Percentiles rank a stretch among this genome's conserved stretches.
These are phyloP conservation scores for Drosophila parvula DNA, from an alignment of 1,140 invertebrate species.

Conservation along the genomic window DNA sequence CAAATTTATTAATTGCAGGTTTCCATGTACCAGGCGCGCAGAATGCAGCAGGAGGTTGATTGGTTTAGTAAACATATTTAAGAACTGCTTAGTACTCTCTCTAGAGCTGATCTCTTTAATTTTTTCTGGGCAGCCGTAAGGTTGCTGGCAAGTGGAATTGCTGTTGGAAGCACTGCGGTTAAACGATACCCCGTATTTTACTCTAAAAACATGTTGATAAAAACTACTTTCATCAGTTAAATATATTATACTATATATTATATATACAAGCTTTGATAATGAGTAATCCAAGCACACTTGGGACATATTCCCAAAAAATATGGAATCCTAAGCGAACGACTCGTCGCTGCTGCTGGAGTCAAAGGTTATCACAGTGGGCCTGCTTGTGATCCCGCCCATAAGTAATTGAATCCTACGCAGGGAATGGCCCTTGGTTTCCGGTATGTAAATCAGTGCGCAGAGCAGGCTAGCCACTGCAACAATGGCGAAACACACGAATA, in stretches of 20 bases:
- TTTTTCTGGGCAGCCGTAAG: too few species aligned
- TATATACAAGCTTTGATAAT: too few species aligned
- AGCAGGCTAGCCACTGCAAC: constrained; percentile 5
- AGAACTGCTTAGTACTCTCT: too few species aligned
- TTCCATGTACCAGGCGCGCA: too few species aligned
- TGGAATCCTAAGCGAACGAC: background rate
- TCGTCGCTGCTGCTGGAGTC: constrained; percentile 18
- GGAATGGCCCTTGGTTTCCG: constrained; percentile 36
- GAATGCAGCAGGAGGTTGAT: too few species aligned
- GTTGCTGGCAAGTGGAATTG: too few species aligned
- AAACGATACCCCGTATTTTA: background rate
- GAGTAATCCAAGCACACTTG: too few species aligned
- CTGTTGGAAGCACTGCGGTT: background rate
- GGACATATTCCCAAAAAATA: too few species aligned
- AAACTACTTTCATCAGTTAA: background rate
- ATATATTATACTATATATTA: background rate
- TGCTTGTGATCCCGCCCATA: constrained; percentile 4
- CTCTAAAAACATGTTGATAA: too few species aligned
- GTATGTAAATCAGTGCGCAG: constrained; percentile 15
- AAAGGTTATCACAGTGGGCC: background rate
- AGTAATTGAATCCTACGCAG: background rate
- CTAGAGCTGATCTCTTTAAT: too few species aligned
- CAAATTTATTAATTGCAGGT: too few species aligned
- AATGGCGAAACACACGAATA: constrained; percentile 28
- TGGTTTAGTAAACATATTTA: too few species aligned